Conservation (phyloP, 2,797 vertebrate species). For the Smutsia gigantea region DNA sequence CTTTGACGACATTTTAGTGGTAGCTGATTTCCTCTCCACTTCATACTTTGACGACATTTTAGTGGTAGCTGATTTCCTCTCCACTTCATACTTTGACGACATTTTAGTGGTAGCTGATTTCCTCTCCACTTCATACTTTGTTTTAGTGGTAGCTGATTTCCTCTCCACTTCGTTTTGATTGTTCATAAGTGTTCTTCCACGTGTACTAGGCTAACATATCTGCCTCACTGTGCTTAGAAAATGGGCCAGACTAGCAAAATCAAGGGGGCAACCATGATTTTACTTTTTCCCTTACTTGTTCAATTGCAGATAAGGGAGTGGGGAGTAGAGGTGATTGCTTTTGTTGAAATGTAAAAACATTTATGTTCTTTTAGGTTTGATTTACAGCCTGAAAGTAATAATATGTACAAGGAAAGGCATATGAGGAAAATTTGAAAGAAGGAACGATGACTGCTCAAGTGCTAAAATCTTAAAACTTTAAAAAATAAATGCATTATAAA, state of each 20-base stretch:
- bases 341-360: slow-evolving; percentile 85
- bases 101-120: background rate
- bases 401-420: slow-evolving; percentile 83
- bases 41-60: background rate
- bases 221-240: slow-evolving; percentile 89
- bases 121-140: slow-evolving; percentile 62
- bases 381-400: slow-evolving; percentile 88
- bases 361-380: slow-evolving; percentile 86
- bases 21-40: slow-evolving; percentile 56
- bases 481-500: background rate
- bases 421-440: slow-evolving; percentile 77
- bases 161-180: background rate
- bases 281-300: slow-evolving; percentile 89
- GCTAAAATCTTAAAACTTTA: slow-evolving; percentile 3
- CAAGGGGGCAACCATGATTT: slow-evolving; percentile 89
- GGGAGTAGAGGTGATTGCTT: slow-evolving; percentile 71
- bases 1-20: background rate
- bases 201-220: slow-evolving; percentile 83
- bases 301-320: slow-evolving; percentile 89
- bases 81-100: slow-evolving; percentile 68
- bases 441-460: slow-evolving; percentile 40
- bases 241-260: slow-evolving; percentile 91
- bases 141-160: background rate
- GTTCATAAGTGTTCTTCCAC: background rate
- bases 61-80: background rate